Conservation (phyloP, 2,888 invertebrate genomes). For the Alviniconcha strummeri region DNA sequence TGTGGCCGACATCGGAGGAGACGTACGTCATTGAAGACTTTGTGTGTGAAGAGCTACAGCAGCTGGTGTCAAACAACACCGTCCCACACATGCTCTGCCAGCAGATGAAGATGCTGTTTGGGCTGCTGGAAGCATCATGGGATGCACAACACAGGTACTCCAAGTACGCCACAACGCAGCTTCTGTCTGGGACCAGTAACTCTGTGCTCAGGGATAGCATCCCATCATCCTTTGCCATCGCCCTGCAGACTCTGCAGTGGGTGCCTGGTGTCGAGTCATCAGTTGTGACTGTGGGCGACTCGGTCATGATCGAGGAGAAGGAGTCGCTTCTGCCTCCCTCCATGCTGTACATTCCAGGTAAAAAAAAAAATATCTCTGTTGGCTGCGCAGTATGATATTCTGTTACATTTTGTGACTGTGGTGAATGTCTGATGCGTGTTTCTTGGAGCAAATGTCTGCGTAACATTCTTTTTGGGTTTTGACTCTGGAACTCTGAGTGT, state of each 20-base stretch:
- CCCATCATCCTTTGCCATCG: constrained; percentile 61
- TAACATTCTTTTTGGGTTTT: too few relatives aligned
- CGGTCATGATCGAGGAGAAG: constrained; percentile 6
- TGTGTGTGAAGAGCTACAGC: constrained; percentile 60
- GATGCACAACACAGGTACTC: constrained; percentile 18
- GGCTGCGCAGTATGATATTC: too few relatives aligned
- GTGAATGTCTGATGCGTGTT: too few relatives aligned
- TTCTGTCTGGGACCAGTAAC: constrained; percentile 30
- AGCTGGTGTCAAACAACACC: constrained; percentile 51
- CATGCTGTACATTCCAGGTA: constrained; percentile 29
- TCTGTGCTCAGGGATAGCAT: constrained; percentile 36
- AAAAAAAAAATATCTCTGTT: too few relatives aligned
- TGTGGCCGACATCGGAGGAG: constrained; percentile 52
- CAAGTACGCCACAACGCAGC: constrained; percentile 34
- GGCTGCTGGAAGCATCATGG: constrained; percentile 35
- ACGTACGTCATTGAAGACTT: constrained; percentile 58
- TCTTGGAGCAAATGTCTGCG: too few relatives aligned
- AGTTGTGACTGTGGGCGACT: constrained; percentile 24
- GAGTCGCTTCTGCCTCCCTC: constrained; percentile 32
- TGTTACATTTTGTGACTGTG: too few relatives aligned
- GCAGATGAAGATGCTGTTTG: constrained; percentile 56
- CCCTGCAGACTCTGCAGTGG: constrained; percentile 58
- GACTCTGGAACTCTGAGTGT: too few relatives aligned
- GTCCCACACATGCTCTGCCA: constrained; percentile 21
- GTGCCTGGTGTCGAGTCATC: constrained; percentile 54